A percentile compares a stretch with the other conserved stretches of the same genome.
Conservation (phyloP, 2,797 vertebrate genomes). For the Megalops cyprinoides region DNA sequence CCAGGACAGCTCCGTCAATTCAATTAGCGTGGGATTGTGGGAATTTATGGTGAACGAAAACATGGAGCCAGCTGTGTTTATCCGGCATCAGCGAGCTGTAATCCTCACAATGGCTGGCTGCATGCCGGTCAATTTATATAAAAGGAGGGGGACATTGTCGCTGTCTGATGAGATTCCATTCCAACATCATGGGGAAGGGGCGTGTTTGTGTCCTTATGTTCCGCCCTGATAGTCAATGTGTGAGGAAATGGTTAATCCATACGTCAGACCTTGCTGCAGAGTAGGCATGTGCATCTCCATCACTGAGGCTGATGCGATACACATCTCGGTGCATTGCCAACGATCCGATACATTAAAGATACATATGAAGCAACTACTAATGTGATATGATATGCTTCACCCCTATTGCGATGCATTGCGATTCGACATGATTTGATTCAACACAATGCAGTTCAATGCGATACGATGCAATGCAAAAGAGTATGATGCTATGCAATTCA, state of each 20-base stretch:
- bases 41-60: neutral
- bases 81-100: neutral
- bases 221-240: neutral
- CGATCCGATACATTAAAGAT: too few species aligned
- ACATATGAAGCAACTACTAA: too few species aligned
- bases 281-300: too few species aligned
- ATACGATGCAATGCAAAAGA: too few species aligned
- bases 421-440: too few species aligned
- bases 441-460: too few species aligned
- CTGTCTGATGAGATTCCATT: neutral
- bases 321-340: too few species aligned
- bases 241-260: neutral
- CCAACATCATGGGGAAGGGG: neutral
- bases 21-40: neutral
- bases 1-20: neutral
- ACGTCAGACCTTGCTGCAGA: neutral
- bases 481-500: too few species aligned
- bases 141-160: neutral
- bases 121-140: neutral
- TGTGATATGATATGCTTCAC: too few species aligned
- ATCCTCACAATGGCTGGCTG: neutral
- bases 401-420: too few species aligned
- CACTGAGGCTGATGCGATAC: too few species aligned
- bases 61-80: neutral
- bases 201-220: neutral